Evolutionary conservation across 1,140 invertebrate genomes (phyloP).

Genomic region (Pseudomyrmex pallidus): DNA sequence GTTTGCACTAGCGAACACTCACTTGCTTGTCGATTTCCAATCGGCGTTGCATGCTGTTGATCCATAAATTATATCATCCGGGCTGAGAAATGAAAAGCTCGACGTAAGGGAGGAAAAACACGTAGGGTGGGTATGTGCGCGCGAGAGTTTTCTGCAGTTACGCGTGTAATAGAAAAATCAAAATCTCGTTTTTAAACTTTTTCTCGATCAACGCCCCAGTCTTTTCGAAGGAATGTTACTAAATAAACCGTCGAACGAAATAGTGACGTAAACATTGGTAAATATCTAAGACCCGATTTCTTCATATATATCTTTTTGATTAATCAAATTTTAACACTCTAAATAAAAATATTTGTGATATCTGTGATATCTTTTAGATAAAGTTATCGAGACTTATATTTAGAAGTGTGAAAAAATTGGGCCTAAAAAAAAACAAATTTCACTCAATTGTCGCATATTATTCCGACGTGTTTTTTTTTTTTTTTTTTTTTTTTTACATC

Average conservation of each 20-base stretch:
- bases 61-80: slow-evolving; percentile 41
- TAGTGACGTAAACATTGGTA: neutral
- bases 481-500: too few relatives aligned
- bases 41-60: neutral
- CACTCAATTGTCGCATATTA: neutral
- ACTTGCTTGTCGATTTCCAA: slow-evolving; percentile 35
- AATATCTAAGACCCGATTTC: neutral
- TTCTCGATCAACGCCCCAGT: neutral
- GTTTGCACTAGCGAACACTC: slow-evolving; percentile 29
- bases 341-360: too few relatives aligned
- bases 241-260: neutral
- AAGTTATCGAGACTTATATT: too few relatives aligned
- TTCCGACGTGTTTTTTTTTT: too few relatives aligned
- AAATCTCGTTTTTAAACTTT: neutral
- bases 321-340: too few relatives aligned
- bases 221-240: neutral
- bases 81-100: neutral
- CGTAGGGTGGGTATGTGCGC: too few relatives aligned
- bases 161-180: neutral
- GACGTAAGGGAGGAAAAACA: neutral
- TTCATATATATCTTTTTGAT: too few relatives aligned
- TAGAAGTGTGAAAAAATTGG: too few relatives aligned
- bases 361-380: too few relatives aligned
- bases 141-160: neutral
- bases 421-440: too few relatives aligned